Conservation (phyloP, 2,888 invertebrate species). For the Imbricaverruca yamaguchii region DNA sequence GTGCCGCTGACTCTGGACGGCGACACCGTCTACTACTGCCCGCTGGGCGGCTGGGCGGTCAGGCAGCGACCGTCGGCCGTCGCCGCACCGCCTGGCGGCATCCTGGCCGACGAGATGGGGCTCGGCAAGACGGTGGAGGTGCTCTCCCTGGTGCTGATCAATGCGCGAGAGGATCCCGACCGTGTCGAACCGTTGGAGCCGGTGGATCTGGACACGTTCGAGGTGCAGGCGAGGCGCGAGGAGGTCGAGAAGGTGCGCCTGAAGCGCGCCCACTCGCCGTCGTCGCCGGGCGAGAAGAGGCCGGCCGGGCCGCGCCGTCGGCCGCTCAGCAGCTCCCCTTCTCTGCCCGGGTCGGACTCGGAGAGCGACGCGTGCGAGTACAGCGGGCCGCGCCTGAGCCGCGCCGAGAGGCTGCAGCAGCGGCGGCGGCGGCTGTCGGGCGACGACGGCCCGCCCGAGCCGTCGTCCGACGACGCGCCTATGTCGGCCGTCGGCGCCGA, state of each 20-base stretch:
- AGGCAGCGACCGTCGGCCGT: constrained; percentile 39
- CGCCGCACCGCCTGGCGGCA: constrained; percentile 53
- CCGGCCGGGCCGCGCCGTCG: too few species aligned
- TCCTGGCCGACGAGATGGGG: constrained; percentile 74
- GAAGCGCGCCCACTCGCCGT: too few species aligned
- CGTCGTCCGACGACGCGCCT: neutral
- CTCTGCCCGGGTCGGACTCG: neutral
- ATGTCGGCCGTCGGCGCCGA: neutral
- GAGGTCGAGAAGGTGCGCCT: neutral
- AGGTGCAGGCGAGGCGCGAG: constrained; percentile 19
- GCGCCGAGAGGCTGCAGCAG: neutral
- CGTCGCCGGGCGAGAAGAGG: too few species aligned
- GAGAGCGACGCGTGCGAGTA: neutral
- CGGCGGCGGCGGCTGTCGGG: neutral
- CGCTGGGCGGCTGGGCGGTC: constrained; percentile 45
- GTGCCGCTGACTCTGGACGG: constrained; percentile 39
- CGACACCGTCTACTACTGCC: constrained; percentile 43
- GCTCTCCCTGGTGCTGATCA: constrained; percentile 54
- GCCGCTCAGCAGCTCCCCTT: too few species aligned
- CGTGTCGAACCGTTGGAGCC: constrained; percentile 28
- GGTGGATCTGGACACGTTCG: constrained; percentile 23
- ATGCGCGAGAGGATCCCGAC: constrained; percentile 41
- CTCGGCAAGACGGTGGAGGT: constrained; percentile 73
- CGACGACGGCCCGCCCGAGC: neutral
- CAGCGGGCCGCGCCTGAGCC: neutral